These are phyloP conservation scores for Aethina tumida DNA, from an alignment of 1,140 invertebrate genomes.

Conservation along the genomic window DNA sequence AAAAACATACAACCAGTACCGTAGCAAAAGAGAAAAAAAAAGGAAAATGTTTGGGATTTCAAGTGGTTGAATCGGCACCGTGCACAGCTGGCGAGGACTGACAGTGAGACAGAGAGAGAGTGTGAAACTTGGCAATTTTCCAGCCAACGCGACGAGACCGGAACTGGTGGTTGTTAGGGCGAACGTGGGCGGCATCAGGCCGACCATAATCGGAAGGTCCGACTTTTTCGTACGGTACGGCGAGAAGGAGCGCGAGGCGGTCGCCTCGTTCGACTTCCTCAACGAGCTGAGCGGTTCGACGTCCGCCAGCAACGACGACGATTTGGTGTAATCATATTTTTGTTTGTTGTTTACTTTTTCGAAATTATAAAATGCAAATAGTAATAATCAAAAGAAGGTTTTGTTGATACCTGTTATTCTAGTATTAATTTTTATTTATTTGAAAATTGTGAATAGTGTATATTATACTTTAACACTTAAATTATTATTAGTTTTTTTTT, in stretches of 20 bases:
- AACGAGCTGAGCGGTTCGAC: conserved; percentile 47
- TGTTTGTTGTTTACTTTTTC: too few species aligned
- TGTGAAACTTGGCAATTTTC: conserved; percentile 26
- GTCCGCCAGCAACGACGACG: conserved; percentile 38
- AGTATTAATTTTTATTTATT: too few species aligned
- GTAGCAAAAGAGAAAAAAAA: too few species aligned
- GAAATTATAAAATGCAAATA: too few species aligned
- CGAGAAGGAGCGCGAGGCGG: conserved; percentile 64
- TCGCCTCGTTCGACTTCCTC: conserved; percentile 69
- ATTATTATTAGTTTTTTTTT: too few species aligned
- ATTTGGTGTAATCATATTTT: conserved; percentile 13
- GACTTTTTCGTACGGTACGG: conserved; percentile 68
- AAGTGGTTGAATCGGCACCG: conserved; percentile 35
- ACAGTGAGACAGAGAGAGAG: conserved; percentile 26
- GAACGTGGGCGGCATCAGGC: conserved; percentile 34
- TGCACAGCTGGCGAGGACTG: conserved; percentile 37
- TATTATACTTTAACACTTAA: too few species aligned
- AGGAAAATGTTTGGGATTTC: conserved; percentile 35
- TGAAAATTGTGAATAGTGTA: too few species aligned
- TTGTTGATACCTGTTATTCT: too few species aligned
- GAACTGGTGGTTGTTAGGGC: conserved; percentile 41
- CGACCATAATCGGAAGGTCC: conserved; percentile 60
- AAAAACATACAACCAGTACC: too few species aligned
- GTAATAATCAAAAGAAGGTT: too few species aligned
- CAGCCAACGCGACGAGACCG: conserved; percentile 48